Conservation (phyloP, 2,797 vertebrate genomes). For the Peromyscus attwateri region DNA sequence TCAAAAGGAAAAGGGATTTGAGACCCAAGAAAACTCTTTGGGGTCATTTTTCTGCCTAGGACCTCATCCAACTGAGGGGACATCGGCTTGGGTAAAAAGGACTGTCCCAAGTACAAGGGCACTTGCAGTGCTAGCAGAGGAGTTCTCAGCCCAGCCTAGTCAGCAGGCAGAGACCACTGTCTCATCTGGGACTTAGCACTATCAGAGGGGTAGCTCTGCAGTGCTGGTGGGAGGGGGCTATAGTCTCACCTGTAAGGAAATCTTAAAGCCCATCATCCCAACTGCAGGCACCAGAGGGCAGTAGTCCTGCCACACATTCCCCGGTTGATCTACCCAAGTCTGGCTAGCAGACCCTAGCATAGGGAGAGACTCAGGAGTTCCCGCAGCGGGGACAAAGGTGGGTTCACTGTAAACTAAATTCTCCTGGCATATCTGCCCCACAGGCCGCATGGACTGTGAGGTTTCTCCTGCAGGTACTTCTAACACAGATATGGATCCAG, state of each 20-base stretch:
- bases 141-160: neutral
- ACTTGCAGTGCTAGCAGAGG: neutral
- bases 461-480: conserved; percentile 59
- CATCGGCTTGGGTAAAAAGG: neutral
- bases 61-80: neutral
- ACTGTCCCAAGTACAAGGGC: neutral
- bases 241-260: neutral
- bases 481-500: conserved; percentile 47
- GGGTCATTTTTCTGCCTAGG: neutral
- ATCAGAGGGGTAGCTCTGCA: neutral
- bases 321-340: neutral
- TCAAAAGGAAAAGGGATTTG: too few species aligned
- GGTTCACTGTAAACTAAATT: neutral
- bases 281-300: conserved; percentile 31
- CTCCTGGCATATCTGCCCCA: neutral
- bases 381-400: too few species aligned
- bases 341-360: neutral
- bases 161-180: neutral
- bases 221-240: too few species aligned
- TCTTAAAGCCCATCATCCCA: neutral
- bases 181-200: neutral
- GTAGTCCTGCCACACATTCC: neutral
- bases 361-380: neutral
- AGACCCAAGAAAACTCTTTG: neutral
- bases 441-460: neutral